These are phyloP conservation scores for Temnothorax ravouxi DNA, from an alignment of 2,888 invertebrate species.

Conservation along the genomic window DNA sequence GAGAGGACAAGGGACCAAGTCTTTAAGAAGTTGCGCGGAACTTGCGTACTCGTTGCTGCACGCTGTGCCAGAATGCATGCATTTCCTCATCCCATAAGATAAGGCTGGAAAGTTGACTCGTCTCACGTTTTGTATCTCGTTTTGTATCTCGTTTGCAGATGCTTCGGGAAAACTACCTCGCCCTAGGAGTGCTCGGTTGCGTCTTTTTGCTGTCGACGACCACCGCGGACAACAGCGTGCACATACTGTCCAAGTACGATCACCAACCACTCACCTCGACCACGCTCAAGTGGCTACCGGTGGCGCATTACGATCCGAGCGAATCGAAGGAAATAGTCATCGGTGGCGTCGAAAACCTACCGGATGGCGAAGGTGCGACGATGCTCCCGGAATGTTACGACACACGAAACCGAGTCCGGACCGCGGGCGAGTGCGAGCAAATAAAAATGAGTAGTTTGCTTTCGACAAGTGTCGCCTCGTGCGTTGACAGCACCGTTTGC, in stretches of 20 bases:
- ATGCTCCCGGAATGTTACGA: not conserved
- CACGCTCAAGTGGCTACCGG: slow-evolving; percentile 92
- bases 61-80: not conserved
- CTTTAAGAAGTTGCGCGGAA: not conserved
- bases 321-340: slow-evolving; percentile 90
- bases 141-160: slow-evolving; percentile 72
- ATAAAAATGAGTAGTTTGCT: not conserved
- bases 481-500: not conserved
- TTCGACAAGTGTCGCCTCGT: not conserved
- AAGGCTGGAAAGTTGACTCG: not conserved
- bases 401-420: not conserved
- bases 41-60: not conserved
- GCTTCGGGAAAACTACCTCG: slow-evolving; percentile 71
- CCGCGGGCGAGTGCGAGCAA: not conserved
- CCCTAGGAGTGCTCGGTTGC: slow-evolving; percentile 64
- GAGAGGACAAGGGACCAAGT: not conserved
- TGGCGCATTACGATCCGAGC: slow-evolving; percentile 86
- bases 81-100: too few relatives aligned
- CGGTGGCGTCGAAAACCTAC: slow-evolving; percentile 84
- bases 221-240: slow-evolving; percentile 84
- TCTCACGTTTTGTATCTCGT: slow-evolving; percentile 26
- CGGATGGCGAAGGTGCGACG: slow-evolving; percentile 74
- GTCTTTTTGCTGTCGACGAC: slow-evolving; percentile 62
- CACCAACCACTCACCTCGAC: slow-evolving; percentile 93
- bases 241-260: slow-evolving; percentile 82